A percentile compares a stretch with the other conserved stretches of the same genome.
These are phyloP conservation scores for Aphis gossypii DNA, from an alignment of 1,140 invertebrate species.

Conservation along the genomic window DNA sequence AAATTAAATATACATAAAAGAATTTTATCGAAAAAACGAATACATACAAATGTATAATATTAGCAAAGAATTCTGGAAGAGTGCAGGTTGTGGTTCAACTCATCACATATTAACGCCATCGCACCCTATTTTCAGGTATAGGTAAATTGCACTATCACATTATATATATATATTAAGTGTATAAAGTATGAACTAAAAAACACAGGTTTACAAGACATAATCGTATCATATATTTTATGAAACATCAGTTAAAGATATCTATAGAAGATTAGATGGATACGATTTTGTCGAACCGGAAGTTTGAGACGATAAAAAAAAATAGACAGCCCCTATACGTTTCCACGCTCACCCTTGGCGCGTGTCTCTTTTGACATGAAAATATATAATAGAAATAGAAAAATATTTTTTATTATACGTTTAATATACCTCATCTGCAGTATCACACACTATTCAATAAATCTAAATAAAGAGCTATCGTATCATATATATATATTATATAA, in stretches of 20 bases:
- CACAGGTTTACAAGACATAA: neutral
- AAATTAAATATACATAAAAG: neutral
- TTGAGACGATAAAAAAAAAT: neutral
- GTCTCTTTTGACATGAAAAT: neutral
- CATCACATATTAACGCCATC: neutral
- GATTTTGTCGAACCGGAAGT: neutral
- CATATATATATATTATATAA: neutral
- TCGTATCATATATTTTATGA: neutral
- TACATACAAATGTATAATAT: neutral
- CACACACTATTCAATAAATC: neutral
- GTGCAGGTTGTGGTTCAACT: neutral
- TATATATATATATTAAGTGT: neutral
- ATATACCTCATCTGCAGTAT: neutral
- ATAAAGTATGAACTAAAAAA: neutral
- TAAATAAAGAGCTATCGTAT: neutral
- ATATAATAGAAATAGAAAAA: neutral
- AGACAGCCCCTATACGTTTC: neutral
- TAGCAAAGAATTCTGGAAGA: neutral
- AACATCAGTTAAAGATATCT: neutral
- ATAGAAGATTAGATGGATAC: neutral
- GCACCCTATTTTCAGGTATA: neutral
- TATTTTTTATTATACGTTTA: neutral
- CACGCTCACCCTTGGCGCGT: constrained; percentile 24
- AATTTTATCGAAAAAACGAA: neutral
- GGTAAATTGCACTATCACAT: neutral